Conservation (phyloP, 2,888 invertebrate genomes). For the Campaea margaritaria region DNA sequence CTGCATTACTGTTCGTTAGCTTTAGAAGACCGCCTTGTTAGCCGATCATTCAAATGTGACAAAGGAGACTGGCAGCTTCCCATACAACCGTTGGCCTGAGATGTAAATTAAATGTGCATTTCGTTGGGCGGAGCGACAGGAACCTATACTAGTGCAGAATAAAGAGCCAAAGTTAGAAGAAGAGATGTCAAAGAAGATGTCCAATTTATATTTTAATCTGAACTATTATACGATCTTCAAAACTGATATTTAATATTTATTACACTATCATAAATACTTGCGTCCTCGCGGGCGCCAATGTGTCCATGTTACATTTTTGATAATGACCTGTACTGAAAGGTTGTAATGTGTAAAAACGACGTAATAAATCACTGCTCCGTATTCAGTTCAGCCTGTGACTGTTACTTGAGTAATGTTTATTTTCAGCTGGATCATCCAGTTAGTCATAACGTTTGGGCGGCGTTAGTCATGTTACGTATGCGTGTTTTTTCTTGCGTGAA, state of each 20-base stretch:
- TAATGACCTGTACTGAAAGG: slow-evolving; percentile 1
- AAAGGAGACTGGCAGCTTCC: too few relatives aligned
- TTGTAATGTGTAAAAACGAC: slow-evolving; percentile 10
- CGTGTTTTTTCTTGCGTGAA: background rate
- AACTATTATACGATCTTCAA: background rate
- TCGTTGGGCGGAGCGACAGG: too few relatives aligned
- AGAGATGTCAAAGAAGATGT: too few relatives aligned
- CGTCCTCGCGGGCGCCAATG: background rate
- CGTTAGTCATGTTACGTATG: slow-evolving; percentile 48
- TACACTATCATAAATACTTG: too few relatives aligned
- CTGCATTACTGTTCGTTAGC: too few relatives aligned
- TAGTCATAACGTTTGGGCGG: slow-evolving; percentile 53
- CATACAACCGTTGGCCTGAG: too few relatives aligned
- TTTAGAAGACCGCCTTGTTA: too few relatives aligned
- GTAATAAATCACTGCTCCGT: slow-evolving; percentile 33
- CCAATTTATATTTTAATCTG: background rate
- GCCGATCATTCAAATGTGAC: too few relatives aligned
- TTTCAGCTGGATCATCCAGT: slow-evolving; percentile 54
- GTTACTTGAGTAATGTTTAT: slow-evolving; percentile 47
- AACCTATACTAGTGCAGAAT: too few relatives aligned
- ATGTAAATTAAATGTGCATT: too few relatives aligned
- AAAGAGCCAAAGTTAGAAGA: too few relatives aligned
- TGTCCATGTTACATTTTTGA: background rate
- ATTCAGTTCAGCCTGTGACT: slow-evolving; percentile 30
- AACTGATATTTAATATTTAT: background rate